Evolutionary conservation across 2,113 vertebrate species (phyloP).

Genomic region (Microcebus tavaratra): DNA sequence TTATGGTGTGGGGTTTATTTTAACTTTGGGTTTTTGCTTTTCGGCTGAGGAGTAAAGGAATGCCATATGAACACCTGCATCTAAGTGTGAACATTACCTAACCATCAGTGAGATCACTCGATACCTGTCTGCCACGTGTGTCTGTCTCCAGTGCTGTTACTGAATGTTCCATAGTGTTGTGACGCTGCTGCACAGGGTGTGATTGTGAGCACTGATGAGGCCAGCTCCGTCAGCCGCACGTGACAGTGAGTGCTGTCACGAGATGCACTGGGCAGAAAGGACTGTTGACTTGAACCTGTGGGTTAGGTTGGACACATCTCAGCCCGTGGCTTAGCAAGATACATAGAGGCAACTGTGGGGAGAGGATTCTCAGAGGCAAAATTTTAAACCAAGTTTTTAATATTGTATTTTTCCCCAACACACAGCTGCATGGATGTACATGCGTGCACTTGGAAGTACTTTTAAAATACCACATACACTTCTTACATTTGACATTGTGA

Average conservation of each 20-base stretch:
- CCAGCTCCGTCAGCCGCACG: background rate
- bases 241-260: background rate
- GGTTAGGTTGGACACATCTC: background rate
- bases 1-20: conserved; percentile 17
- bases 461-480: background rate
- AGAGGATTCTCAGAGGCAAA: background rate
- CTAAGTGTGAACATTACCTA: background rate
- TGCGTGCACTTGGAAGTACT: background rate
- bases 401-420: background rate
- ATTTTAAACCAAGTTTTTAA: background rate
- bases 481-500: background rate
- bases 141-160: background rate
- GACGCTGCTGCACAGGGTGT: background rate
- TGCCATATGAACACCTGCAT: background rate
- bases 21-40: background rate
- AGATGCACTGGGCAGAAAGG: background rate
- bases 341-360: background rate
- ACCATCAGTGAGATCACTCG: background rate
- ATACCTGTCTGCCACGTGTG: fast-evolving
- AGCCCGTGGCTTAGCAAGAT: background rate
- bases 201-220: background rate
- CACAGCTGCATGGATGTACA: background rate
- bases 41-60: background rate
- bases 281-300: background rate
- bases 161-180: too few relatives aligned